phyloP scores from a whole-genome alignment of 2,888 invertebrate genomes.

The Hemithea aestivaria region DNA sequence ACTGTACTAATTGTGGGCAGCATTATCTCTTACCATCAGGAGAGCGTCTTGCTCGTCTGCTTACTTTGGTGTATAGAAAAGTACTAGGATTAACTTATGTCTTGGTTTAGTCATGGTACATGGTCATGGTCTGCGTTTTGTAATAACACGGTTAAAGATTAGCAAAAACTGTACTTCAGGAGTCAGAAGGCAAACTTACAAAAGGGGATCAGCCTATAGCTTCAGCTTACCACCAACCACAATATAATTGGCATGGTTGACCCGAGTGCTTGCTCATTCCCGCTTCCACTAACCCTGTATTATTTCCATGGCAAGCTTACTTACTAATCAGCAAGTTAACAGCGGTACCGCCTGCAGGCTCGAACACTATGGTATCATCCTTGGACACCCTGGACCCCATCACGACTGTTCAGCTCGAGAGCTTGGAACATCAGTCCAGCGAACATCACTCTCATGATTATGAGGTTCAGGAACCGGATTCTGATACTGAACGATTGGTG shows the following conservation, averaged over 20 bases:
- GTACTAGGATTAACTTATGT: too few relatives aligned
- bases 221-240: too few relatives aligned
- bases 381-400: constrained; percentile 83
- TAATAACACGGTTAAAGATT: too few relatives aligned
- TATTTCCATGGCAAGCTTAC: constrained; percentile 52
- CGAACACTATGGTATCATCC: constrained; percentile 90
- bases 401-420: constrained; percentile 72
- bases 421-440: constrained; percentile 68
- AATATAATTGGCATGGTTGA: constrained; percentile 4
- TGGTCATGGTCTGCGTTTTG: too few relatives aligned
- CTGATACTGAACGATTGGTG: constrained; percentile 70
- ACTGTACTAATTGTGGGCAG: too few relatives aligned
- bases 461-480: constrained; percentile 73
- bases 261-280: constrained; percentile 23
- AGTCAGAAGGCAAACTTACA: too few relatives aligned
- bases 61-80: too few relatives aligned
- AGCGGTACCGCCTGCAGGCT: constrained; percentile 81
- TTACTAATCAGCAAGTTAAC: constrained; percentile 75
- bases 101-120: too few relatives aligned
- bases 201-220: too few relatives aligned
- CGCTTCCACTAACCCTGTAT: constrained; percentile 21
- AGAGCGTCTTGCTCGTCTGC: too few relatives aligned
- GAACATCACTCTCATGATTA: constrained; percentile 69
- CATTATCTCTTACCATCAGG: too few relatives aligned
- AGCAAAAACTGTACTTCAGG: too few relatives aligned